Conservation (phyloP, 2,113 vertebrate species). For the Anarhynchus alexandrinus region DNA sequence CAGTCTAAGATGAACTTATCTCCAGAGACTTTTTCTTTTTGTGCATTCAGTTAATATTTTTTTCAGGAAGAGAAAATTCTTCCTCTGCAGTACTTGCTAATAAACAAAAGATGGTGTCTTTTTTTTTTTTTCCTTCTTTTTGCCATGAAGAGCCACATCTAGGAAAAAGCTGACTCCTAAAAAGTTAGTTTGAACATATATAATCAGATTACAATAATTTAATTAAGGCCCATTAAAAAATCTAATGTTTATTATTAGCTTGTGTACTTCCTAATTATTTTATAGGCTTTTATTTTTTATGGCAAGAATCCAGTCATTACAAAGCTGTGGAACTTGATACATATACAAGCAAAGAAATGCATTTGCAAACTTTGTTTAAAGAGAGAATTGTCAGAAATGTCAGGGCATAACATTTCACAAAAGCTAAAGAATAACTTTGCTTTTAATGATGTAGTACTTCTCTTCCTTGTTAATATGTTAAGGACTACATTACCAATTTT, state of each 20-base stretch:
- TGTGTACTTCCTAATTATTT: constrained; percentile 71
- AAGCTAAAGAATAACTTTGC: constrained; percentile 5
- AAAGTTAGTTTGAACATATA: constrained; percentile 48
- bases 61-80: neutral
- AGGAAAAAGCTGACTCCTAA: neutral
- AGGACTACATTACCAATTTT: neutral
- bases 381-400: constrained; percentile 49
- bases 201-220: constrained; percentile 73
- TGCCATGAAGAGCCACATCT: neutral
- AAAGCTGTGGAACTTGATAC: constrained; percentile 31
- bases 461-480: constrained; percentile 17
- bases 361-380: constrained; percentile 49
- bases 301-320: constrained; percentile 35
- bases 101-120: neutral
- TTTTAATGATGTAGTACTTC: constrained; percentile 30
- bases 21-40: neutral
- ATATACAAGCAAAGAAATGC: constrained; percentile 18
- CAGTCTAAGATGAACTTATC: neutral
- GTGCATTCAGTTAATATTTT: neutral
- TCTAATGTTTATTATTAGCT: constrained; percentile 68
- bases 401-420: constrained; percentile 27
- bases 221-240: constrained; percentile 67
- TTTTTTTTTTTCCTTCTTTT: neutral
- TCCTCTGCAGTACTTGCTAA: neutral
- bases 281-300: constrained; percentile 53